Evolutionary conservation across 2,888 invertebrate species (phyloP).

Genomic region (Pedicia rivosa): DNA sequence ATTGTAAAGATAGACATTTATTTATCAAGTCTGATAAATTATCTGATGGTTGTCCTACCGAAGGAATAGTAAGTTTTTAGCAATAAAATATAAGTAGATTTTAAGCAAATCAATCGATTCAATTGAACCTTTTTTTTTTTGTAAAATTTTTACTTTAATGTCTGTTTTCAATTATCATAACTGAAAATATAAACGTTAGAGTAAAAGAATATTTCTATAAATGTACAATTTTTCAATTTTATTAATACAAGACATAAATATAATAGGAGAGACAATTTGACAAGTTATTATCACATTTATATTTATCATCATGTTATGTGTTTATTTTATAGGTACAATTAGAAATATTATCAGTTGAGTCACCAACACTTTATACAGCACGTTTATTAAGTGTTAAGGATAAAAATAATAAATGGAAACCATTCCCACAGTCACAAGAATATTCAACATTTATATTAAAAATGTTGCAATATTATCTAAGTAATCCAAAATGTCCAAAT

Average conservation of each 20-base stretch:
- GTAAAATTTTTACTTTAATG: too few species aligned
- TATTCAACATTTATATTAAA: conserved; percentile 17
- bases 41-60: conserved; percentile 33
- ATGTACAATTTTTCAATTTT: too few species aligned
- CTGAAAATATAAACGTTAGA: too few species aligned
- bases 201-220: too few species aligned
- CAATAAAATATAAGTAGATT: too few species aligned
- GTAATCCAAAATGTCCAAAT: conserved; percentile 14
- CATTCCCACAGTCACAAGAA: conserved; percentile 15
- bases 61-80: conserved; percentile 5
- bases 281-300: conserved; percentile 1
- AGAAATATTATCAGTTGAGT: conserved; percentile 37
- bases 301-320: too few species aligned
- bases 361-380: conserved; percentile 45
- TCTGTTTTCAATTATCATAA: too few species aligned
- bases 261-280: conserved; percentile 28
- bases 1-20: conserved; percentile 46
- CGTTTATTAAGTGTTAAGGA: conserved; percentile 33
- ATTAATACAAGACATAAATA: too few species aligned
- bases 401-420: conserved; percentile 15
- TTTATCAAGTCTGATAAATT: conserved; percentile 37
- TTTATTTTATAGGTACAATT: conserved; percentile 34
- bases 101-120: too few species aligned
- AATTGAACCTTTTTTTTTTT: too few species aligned
- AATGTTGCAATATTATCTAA: conserved; percentile 17